These are phyloP conservation scores for Stratiomys singularior DNA, from an alignment of 2,888 invertebrate genomes.

Conservation along the genomic window DNA sequence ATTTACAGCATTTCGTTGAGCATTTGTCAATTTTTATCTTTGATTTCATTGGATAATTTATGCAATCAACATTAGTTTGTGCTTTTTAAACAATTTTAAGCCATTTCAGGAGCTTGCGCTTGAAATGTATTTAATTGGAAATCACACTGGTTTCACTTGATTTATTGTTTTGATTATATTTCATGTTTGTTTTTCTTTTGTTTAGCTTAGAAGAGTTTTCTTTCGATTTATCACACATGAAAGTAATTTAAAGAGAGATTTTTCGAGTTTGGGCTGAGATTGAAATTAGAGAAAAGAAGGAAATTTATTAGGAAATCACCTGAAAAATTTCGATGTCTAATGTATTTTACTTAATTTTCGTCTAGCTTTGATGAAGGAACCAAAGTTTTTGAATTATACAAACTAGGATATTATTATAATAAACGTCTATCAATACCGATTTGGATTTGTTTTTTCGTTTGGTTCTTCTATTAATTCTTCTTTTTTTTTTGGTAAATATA, in stretches of 20 bases:
- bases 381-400: not conserved
- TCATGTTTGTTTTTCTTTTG: not conserved
- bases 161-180: constrained; percentile 12
- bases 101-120: too few relatives aligned
- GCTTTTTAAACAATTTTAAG: too few relatives aligned
- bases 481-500: not conserved
- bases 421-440: constrained; percentile 4
- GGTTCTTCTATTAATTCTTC: not conserved
- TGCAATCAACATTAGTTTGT: too few relatives aligned
- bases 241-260: constrained; percentile 8
- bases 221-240: not conserved
- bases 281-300: too few relatives aligned
- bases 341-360: not conserved
- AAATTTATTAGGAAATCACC: not conserved
- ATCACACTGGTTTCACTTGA: not conserved
- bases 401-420: constrained; percentile 21
- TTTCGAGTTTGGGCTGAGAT: not conserved
- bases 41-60: too few relatives aligned
- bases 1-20: not conserved
- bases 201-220: not conserved
- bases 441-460: not conserved
- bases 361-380: not conserved
- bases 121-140: too few relatives aligned
- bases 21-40: too few relatives aligned
- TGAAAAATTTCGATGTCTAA: constrained; percentile 13